Base-by-base conservation (phyloP, 2,797 vertebrate genomes). In the Micromesistius poutassou region DNA sequence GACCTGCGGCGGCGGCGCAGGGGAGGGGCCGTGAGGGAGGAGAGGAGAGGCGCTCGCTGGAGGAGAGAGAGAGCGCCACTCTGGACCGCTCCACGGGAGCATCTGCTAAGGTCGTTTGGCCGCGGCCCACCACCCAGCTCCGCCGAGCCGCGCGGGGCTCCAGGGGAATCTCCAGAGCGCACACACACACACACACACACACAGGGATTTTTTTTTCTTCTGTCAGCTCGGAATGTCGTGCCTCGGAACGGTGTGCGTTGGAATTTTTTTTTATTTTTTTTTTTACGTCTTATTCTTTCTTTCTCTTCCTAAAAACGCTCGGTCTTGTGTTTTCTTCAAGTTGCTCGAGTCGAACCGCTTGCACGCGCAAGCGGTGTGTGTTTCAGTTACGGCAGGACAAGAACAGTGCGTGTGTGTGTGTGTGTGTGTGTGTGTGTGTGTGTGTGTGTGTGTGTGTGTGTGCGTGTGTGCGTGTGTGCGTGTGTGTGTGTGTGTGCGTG, bases 21-120 rank as follows among this genome's bases (percentile, higher is more conserved):
- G 50, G 50, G 50, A 8, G 50, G 68, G 25, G 22, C 9, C n/a
- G 25, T 2, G 25, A 13, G 68, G 68, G 30, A 70, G 68, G 62
- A 70, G 7, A 14, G 66, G n/a, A 2, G 5, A 66, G 25, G 66
- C 1, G n/a, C n/a, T n/a, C n/a, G n/a, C n/a, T n/a, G n/a, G 10
- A 1, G 66, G 28, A 25, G 62, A 70, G 7, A 14, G 62, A 70
- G 7, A 14, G 50, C 2, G 4, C 50, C n/a, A 2, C 19, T n/a
- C 50, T n/a, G 68, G 25, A 30, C 12, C 12, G 1, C 68, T 85
- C 86, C 83, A 13, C 71, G 68, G 68, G 62, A 83, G 81, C 89
- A 92, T 91, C 90, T 92, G 89, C 84, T 89, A 87, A 85, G 85
- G 81, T 86, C 81, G 83, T 92, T 88, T 77, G 76, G 81, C 30